phyloP scores from a whole-genome alignment of 1,140 invertebrate species.

The Bathynomus jamesi region DNA sequence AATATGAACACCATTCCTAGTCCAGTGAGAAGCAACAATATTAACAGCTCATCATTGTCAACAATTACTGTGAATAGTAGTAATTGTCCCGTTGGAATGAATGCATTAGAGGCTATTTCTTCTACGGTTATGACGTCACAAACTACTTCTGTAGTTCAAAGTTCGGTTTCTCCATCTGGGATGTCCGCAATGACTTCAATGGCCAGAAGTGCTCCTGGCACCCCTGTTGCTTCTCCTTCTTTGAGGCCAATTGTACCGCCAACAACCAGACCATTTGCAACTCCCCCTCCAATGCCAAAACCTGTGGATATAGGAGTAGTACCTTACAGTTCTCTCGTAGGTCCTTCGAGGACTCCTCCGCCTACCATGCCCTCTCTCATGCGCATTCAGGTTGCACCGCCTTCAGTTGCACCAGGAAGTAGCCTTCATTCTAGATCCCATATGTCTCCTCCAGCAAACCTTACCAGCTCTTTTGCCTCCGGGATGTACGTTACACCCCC shows the following conservation, averaged over 20 bases:
- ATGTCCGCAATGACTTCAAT: slow-evolving; percentile 4
- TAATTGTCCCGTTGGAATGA: neutral
- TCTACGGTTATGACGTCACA: neutral
- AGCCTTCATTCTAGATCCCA: slow-evolving; percentile 19
- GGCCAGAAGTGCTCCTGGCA: slow-evolving; percentile 37
- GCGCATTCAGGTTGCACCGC: slow-evolving; percentile 17
- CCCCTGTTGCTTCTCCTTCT: slow-evolving; percentile 33
- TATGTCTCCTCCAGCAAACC: slow-evolving; percentile 9
- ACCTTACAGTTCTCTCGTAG: slow-evolving; percentile 15
- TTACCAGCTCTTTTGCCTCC: neutral
- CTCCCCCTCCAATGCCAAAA: slow-evolving; percentile 28
- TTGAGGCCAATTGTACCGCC: slow-evolving; percentile 30
- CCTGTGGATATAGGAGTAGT: slow-evolving; percentile 18
- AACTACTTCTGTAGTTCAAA: neutral
- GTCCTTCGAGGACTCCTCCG: slow-evolving; percentile 32
- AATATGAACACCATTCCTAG: neutral
- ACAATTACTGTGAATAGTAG: neutral
- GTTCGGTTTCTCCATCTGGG: neutral
- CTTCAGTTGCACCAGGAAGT: slow-evolving; percentile 18
- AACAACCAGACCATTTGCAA: slow-evolving; percentile 24
- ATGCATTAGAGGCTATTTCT: neutral
- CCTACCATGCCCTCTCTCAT: slow-evolving; percentile 23
- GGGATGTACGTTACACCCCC: slow-evolving; percentile 20
- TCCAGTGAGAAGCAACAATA: neutral
- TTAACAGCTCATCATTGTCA: neutral